These are phyloP conservation scores for Clytia hemisphaerica DNA, from an alignment of 30 jellyfish, hydroid and myxozoan genomes.

Conservation along the genomic window DNA sequence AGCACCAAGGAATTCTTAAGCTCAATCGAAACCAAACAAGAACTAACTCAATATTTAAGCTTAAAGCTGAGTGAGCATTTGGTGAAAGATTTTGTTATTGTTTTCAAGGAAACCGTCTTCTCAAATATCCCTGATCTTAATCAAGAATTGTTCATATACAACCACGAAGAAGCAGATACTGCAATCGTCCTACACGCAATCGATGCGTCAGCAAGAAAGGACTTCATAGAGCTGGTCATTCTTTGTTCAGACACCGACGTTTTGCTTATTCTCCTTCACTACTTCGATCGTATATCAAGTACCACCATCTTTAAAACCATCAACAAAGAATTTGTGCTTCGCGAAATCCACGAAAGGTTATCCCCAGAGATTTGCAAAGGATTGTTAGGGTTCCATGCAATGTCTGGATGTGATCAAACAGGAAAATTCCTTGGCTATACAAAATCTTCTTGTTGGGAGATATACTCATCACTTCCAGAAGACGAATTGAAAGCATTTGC, in stretches of 20 bases:
- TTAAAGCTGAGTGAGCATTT: not conserved
- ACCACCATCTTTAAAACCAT: not conserved
- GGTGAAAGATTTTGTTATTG: not conserved
- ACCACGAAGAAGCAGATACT: conserved; percentile 36
- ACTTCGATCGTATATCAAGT: too few relatives aligned
- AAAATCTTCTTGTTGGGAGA: conserved; percentile 5
- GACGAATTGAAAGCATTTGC: too few relatives aligned
- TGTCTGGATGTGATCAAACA: conserved; percentile 7
- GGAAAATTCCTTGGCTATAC: conserved; percentile 3
- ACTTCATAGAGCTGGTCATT: conserved; percentile 17
- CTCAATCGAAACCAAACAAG: conserved; percentile 30
- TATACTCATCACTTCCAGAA: too few relatives aligned
- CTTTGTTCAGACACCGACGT: conserved; percentile 32
- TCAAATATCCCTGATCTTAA: conserved; percentile 19
- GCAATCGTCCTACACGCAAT: conserved; percentile 24
- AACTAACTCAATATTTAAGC: conserved; percentile 8
- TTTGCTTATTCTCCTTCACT: conserved; percentile 10
- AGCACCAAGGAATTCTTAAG: conserved; percentile 14
- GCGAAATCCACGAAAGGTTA: not conserved
- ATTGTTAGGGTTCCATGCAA: conserved; percentile 2
- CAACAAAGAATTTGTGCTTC: not conserved
- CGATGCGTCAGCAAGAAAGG: conserved; percentile 27
- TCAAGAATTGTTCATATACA: not conserved
- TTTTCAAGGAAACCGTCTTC: not conserved
- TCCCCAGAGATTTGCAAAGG: not conserved